Base-by-base conservation (phyloP, 2,797 vertebrate genomes). In the Platyrinchus mystaceus region DNA sequence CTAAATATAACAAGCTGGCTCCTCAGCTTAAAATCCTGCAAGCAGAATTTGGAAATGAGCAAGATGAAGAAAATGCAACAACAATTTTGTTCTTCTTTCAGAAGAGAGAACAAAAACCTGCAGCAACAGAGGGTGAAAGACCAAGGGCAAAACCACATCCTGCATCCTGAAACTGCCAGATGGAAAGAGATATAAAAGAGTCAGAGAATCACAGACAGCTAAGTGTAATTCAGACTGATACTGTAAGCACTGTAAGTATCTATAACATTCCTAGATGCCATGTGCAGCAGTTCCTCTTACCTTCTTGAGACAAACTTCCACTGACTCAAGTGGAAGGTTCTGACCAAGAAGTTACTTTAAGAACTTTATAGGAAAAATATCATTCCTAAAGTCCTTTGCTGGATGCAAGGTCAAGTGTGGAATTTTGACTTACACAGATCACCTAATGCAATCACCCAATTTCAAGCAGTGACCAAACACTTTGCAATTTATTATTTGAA, bases 71-170 rank as follows among this genome's bases (percentile, higher is more conserved):
- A 91, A 58, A 87, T 78, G 27, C 84, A 95, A 64, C 82, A 94
- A 60, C 93, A 95, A 74, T 71, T 96, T 34, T 39, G 30, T 0
- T 24, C 46, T 46, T 24, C 46, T 47, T 53, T 94, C 14, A 55
- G 68, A 90, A 83, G 27, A 49, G 89, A 96, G 68, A 96, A 93
- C 18, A 24, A 63, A 53, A 87, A 77, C 36, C 89, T 95, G 22
- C 79, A 76, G 63, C 77, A 96, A 77, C 63, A 94, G 77, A 56
- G 64, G 11, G 16, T 52, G 14, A 84, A 75, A 82, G 60, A 55
- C 10, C 27, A 74, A 60, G 44, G 74, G 30, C 91, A 82, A 66
- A 85, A 80, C 27, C n/a, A 6, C n/a, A 41, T 82, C 64, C 84
- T 92, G 52, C 63, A 55, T 53, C 53, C 75, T 17, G 39, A 93